phyloP scores from a whole-genome alignment of 2,888 invertebrate species.

The Uropetala carovei region DNA sequence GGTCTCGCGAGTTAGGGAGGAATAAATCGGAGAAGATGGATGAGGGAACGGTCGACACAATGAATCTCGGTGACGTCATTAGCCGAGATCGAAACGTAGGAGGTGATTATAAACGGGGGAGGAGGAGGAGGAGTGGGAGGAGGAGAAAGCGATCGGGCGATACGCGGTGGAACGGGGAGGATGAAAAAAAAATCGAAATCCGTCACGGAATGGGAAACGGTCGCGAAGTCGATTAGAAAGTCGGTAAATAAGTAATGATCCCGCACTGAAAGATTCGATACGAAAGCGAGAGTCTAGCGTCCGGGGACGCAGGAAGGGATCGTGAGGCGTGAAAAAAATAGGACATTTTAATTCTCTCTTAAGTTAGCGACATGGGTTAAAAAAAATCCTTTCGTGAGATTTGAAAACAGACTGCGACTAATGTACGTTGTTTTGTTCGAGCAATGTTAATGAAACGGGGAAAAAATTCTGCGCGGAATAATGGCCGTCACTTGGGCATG shows the following conservation, averaged over 20 bases:
- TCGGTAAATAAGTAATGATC: not conserved
- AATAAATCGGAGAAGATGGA: slow-evolving; percentile 24
- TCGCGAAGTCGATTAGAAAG: not conserved
- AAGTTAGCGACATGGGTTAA: not conserved
- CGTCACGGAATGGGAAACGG: too few relatives aligned
- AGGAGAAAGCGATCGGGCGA: not conserved
- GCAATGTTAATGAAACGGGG: too few relatives aligned
- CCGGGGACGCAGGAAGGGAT: not conserved
- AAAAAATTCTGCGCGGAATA: too few relatives aligned
- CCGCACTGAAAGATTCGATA: not conserved
- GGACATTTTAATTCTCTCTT: not conserved
- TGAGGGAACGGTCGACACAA: not conserved
- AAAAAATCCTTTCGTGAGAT: too few relatives aligned
- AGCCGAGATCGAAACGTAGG: slow-evolving; percentile 6
- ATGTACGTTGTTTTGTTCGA: too few relatives aligned
- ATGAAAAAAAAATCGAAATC: too few relatives aligned
- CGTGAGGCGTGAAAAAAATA: not conserved
- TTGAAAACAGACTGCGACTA: too few relatives aligned
- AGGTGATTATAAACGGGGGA: not conserved
- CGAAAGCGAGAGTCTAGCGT: not conserved
- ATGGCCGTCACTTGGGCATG: too few relatives aligned
- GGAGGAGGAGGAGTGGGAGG: not conserved
- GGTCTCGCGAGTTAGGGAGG: slow-evolving; percentile 20
- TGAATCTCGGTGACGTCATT: slow-evolving; percentile 22
- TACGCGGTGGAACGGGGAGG: too few relatives aligned